Percentiles rank a stretch among this genome's conserved stretches.
phyloP scores from a whole-genome alignment of 2,113 vertebrate genomes.

The Gallinago undulata region DNA sequence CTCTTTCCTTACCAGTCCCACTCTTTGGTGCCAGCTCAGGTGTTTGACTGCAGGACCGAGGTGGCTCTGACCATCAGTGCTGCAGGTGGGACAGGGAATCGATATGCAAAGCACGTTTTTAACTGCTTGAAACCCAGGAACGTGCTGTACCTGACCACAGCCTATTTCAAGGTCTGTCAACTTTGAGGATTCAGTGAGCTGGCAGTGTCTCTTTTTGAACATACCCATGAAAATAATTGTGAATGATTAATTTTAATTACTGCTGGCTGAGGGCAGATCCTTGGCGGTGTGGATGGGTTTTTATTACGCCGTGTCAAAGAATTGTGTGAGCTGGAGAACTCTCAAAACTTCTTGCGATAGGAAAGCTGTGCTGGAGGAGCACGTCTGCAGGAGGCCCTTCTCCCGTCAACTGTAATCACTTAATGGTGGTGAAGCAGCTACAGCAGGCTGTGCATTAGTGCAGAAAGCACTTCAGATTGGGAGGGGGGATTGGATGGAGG shows the following conservation, averaged over 20 bases:
- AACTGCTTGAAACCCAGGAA: slow-evolving; percentile 48
- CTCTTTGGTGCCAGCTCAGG: not conserved
- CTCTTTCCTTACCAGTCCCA: not conserved
- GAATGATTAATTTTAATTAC: slow-evolving; percentile 66
- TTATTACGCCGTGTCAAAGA: not conserved
- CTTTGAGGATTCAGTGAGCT: slow-evolving; percentile 24
- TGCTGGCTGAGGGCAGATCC: slow-evolving; percentile 26
- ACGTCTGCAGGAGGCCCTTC: not conserved
- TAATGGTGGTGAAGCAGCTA: not conserved
- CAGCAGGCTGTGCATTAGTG: not conserved
- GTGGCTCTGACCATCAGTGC: not conserved
- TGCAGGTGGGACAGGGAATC: not conserved
- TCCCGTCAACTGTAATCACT: rapidly evolving
- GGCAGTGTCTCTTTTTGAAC: slow-evolving; percentile 4
- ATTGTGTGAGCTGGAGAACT: not conserved
- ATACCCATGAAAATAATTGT: slow-evolving; percentile 55
- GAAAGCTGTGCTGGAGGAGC: not conserved
- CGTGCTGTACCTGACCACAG: slow-evolving; percentile 1
- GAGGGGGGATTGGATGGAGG: not conserved
- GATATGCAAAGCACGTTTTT: slow-evolving; percentile 41
- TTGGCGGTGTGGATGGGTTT: not conserved
- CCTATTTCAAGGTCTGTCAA: slow-evolving; percentile 67
- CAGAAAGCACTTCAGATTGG: not conserved
- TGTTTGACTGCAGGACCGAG: not conserved
- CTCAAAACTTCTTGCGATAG: not conserved